phyloP scores from a whole-genome alignment of 2,888 invertebrate species.

The Trissonchulus sp. region DNA sequence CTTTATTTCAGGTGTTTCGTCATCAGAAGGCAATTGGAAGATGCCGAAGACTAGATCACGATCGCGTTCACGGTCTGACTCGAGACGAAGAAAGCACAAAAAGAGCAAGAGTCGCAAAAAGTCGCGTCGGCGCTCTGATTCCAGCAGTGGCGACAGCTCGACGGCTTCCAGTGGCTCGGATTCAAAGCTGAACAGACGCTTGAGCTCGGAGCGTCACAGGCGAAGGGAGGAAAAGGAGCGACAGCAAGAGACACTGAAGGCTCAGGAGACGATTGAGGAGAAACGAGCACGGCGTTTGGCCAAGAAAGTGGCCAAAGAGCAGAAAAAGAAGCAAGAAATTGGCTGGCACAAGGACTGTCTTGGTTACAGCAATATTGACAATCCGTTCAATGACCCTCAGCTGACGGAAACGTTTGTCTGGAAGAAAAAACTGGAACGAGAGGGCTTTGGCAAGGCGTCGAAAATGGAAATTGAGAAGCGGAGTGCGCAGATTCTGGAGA shows the following conservation, averaged over 20 bases:
- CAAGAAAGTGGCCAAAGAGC: slow-evolving; percentile 63
- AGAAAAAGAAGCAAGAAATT: slow-evolving; percentile 39
- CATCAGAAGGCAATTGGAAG: too few relatives aligned
- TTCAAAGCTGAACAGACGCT: neutral
- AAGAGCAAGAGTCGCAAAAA: too few relatives aligned
- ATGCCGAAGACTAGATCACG: too few relatives aligned
- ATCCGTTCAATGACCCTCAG: slow-evolving; percentile 95
- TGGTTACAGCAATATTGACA: slow-evolving; percentile 73
- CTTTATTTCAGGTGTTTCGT: too few relatives aligned
- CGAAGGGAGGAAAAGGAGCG: slow-evolving; percentile 33
- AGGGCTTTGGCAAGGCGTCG: slow-evolving; percentile 72
- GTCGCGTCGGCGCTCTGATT: neutral
- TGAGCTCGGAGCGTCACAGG: slow-evolving; percentile 21
- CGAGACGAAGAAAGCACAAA: too few relatives aligned
- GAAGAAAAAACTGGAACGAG: slow-evolving; percentile 88
- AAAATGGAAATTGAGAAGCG: slow-evolving; percentile 72
- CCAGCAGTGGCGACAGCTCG: neutral
- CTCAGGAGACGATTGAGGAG: slow-evolving; percentile 89
- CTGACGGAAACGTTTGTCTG: slow-evolving; percentile 91
- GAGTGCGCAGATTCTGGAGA: slow-evolving; percentile 78
- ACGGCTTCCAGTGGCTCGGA: neutral
- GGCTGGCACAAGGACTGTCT: slow-evolving; percentile 34
- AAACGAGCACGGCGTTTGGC: slow-evolving; percentile 73
- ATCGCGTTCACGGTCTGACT: too few relatives aligned
- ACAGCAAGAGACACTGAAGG: slow-evolving; percentile 62